phyloP scores from a whole-genome alignment of 2,113 vertebrate species.

The Bubo bubo region DNA sequence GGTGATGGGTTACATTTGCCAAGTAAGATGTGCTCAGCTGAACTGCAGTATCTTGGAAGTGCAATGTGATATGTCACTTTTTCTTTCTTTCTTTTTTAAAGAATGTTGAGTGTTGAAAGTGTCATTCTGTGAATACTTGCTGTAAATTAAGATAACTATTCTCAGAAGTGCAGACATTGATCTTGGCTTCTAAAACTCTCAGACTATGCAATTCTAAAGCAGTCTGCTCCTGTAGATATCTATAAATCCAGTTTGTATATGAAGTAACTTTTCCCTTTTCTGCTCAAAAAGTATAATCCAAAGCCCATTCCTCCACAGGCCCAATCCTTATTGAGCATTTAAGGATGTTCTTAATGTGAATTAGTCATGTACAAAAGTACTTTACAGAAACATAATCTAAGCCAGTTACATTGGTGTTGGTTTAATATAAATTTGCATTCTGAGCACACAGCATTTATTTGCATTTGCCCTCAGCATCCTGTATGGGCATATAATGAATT shows the following conservation, averaged over 20 bases:
- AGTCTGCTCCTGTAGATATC: neutral
- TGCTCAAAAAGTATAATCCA: neutral
- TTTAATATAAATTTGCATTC: neutral
- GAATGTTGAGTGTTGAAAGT: neutral
- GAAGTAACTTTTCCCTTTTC: neutral
- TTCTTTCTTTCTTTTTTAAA: neutral
- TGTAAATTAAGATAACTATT: conserved; percentile 22
- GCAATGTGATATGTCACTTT: neutral
- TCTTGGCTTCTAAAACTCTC: neutral
- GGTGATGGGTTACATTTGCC: neutral
- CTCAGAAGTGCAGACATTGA: neutral
- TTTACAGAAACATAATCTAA: neutral
- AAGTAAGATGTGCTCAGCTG: neutral
- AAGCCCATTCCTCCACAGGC: neutral
- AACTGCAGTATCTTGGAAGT: neutral
- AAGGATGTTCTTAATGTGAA: neutral
- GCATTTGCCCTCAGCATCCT: neutral
- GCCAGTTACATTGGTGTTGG: neutral
- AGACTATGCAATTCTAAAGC: neutral
- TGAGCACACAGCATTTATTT: neutral
- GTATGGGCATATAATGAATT: neutral
- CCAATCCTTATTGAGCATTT: accelerated
- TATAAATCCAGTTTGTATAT: neutral
- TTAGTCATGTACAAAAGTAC: neutral
- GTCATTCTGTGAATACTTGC: neutral